These are phyloP conservation scores for Propithecus coquereli DNA, from an alignment of 2,113 vertebrate genomes.

Conservation along the genomic window DNA sequence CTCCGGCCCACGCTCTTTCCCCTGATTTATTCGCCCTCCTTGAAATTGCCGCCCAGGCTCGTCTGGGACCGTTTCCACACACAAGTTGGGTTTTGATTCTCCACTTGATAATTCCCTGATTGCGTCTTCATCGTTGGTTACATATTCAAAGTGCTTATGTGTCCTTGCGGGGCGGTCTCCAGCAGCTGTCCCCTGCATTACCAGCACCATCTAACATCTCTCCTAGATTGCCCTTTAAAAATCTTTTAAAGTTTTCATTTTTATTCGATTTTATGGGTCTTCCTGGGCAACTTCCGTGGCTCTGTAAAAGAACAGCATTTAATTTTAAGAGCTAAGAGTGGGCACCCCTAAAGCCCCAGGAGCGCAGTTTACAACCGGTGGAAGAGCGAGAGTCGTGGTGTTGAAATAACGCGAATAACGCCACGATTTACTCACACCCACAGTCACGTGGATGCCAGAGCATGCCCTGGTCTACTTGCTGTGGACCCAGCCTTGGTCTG, in stretches of 20 bases:
- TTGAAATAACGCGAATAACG: accelerated
- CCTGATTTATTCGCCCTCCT: background rate
- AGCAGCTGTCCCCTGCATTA: accelerated
- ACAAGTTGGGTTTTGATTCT: background rate
- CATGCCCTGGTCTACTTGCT: accelerated
- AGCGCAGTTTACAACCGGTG: accelerated
- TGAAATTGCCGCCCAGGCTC: background rate
- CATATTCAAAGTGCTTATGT: accelerated
- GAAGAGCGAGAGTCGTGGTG: accelerated
- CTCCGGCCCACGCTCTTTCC: background rate
- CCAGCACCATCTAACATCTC: background rate
- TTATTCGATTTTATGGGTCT: conserved; percentile 7
- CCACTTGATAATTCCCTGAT: background rate
- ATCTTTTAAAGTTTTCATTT: background rate
- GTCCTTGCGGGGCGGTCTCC: background rate
- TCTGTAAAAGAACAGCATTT: background rate
- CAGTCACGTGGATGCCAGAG: accelerated
- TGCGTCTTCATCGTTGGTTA: accelerated
- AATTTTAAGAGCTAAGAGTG: background rate
- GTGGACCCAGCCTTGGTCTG: background rate
- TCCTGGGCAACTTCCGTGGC: background rate
- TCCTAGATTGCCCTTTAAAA: background rate
- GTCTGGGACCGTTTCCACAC: accelerated
- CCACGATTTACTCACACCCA: accelerated
- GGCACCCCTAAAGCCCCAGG: accelerated